Percentiles rank a stretch among this genome's conserved stretches.
Evolutionary conservation across 2,888 invertebrate species (phyloP).

Genomic region (Drosophila engyochracea): DNA sequence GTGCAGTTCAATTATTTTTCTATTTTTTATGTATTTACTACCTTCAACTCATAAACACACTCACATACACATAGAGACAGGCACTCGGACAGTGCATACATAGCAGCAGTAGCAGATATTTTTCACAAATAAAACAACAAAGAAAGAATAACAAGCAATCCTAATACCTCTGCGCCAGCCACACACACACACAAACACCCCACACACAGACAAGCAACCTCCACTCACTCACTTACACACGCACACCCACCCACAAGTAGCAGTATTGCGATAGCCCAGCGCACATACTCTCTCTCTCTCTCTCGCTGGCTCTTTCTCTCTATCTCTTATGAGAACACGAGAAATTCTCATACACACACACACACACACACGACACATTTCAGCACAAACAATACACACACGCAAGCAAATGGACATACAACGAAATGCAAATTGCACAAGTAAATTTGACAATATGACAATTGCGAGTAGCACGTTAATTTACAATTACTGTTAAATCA

Average conservation of each 20-base stretch:
- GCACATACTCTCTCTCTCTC: constrained; percentile 27
- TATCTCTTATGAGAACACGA: constrained; percentile 51
- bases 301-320: constrained; percentile 16
- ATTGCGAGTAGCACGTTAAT: constrained; percentile 57
- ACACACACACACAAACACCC: constrained; percentile 24
- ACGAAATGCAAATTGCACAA: constrained; percentile 56
- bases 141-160: constrained; percentile 80
- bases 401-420: constrained; percentile 24
- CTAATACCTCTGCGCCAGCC: constrained; percentile 58
- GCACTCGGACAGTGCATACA: constrained; percentile 63
- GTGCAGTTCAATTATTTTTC: constrained; percentile 49
- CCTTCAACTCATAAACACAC: constrained; percentile 61
- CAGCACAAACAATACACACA: constrained; percentile 60
- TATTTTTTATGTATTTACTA: constrained; percentile 69
- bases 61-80: constrained; percentile 28
- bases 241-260: constrained; percentile 29
- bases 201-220: constrained; percentile 15
- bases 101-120: constrained; percentile 71
- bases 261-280: constrained; percentile 53
- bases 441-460: constrained; percentile 53
- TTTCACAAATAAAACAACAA: constrained; percentile 81
- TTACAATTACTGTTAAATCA: constrained; percentile 61
- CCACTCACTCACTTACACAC: constrained; percentile 13
- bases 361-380: constrained; percentile 32
- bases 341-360: constrained; percentile 54